Evolutionary conservation across 2,797 vertebrate species (phyloP).

Genomic region (Myripristis murdjan): DNA sequence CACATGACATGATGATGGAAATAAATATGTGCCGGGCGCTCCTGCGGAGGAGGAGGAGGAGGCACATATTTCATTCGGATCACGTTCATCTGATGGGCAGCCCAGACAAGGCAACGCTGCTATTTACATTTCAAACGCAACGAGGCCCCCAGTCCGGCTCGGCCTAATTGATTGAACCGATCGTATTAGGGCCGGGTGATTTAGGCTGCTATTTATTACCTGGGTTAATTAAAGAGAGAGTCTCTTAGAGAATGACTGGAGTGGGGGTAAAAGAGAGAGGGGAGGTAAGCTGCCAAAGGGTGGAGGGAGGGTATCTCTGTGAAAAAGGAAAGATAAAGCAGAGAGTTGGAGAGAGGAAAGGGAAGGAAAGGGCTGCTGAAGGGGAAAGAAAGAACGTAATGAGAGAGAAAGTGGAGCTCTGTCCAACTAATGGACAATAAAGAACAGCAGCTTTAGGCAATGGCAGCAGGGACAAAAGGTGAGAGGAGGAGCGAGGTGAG

Average conservation of each 20-base stretch:
- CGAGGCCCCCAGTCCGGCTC: slow-evolving; percentile 39
- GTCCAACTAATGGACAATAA: slow-evolving; percentile 22
- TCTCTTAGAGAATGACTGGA: slow-evolving; percentile 44
- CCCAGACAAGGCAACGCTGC: slow-evolving; percentile 23
- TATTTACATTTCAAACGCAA: slow-evolving; percentile 40
- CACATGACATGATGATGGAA: slow-evolving; percentile 17
- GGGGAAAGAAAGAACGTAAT: slow-evolving; percentile 50
- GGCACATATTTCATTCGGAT: slow-evolving; percentile 20
- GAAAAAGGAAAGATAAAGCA: slow-evolving; percentile 8
- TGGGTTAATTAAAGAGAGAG: slow-evolving; percentile 76
- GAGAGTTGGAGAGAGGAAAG: not conserved
- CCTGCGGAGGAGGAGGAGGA: not conserved
- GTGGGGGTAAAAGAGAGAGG: slow-evolving; percentile 6
- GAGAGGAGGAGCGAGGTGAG: not conserved
- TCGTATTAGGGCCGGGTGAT: slow-evolving; percentile 56
- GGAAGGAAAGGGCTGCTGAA: not conserved
- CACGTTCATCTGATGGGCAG: slow-evolving; percentile 46
- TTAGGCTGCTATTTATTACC: slow-evolving; percentile 68
- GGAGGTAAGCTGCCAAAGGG: slow-evolving; percentile 5
- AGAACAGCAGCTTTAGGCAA: slow-evolving; percentile 6
- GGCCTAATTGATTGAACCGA: slow-evolving; percentile 66
- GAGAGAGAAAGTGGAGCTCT: slow-evolving; percentile 1
- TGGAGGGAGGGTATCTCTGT: slow-evolving; percentile 16
- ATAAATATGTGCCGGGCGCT: slow-evolving; percentile 29
- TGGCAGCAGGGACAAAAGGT: not conserved